Base-by-base conservation (phyloP, 2,888 invertebrate species). In the Dryomyza anilis region DNA sequence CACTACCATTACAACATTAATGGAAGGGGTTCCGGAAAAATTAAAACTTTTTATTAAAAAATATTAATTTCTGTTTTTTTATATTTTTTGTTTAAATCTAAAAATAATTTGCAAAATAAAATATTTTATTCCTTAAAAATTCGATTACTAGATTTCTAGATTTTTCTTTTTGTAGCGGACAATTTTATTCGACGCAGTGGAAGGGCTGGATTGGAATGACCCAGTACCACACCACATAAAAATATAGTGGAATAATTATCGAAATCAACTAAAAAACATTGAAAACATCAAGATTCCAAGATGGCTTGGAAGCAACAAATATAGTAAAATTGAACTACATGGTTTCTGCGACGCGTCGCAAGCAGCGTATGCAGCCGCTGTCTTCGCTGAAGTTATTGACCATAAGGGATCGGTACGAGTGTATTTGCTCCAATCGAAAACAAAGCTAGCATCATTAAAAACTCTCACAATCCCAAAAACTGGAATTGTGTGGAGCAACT, bases 141-240 rank as follows among this genome's bases (percentile, higher is more conserved):
- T n/a, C n/a, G n/a, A n/a, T n/a, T n/a, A n/a, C n/a, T n/a, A n/a
- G n/a, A n/a, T n/a, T n/a, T n/a, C n/a, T n/a, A n/a, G n/a, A n/a
- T n/a, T n/a, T n/a, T n/a, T n/a, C n/a, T n/a, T n/a, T n/a, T n/a
- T n/a, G n/a, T n/a, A n/a, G n/a, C n/a, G n/a, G n/a, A n/a, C n/a
- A n/a, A n/a, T n/a, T n/a, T n/a, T n/a, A n/a, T n/a, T n/a, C n/a
- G n/a, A n/a, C n/a, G n/a, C n/a, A n/a, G n/a, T 64, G 16, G 14
- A 59, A 14, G 60, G 61, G 2, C 4, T 65, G 12, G 45, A 61
- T 21, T 67, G 65, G 67, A 64, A 65, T 19, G 67, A 65, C n/a
- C 14, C 25, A 25, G 23, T 50, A 14, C 27, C 50, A 12, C n/a
- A 50, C 16, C 27, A 50, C 8, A 27, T 50, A n/a, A 21, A 27